Evolutionary conservation across 2,113 vertebrate species (phyloP), one percentile per base, ranked within the genome.

Genomic region (Vulpes ferrilata): DNA sequence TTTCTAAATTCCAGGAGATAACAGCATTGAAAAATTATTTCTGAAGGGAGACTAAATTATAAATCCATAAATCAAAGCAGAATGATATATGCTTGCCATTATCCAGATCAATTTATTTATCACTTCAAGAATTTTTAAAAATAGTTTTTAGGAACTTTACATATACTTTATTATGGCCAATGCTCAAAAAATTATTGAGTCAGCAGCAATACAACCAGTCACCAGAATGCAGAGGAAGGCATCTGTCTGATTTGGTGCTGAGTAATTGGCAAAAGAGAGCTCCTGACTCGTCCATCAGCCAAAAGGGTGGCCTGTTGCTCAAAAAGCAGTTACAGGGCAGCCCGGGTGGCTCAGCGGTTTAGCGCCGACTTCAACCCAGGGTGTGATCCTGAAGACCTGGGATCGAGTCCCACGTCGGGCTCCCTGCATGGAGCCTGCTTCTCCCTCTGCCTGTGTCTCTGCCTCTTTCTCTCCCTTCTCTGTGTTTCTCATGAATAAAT

Each of bases 31-130:
- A 88, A 96, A 90, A 73, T 88, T 88, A 93, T 81, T 95, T 97
- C 78, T 95, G 93, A 97, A 97, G 76, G 88, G 82, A 85, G 73
- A 81, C 71, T 92, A 96, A 95, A 97, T 94, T 84, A 95, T 93
- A 93, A 90, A 94, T 94, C 93, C 82, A 95, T 94, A 96, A 84
- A 30, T 76, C 78, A 93, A 86, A 96, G 88, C 48, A 96, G 71
- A 91, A 93, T 55, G 38, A 95, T 93, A 69, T 12, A 83, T 74
- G 38, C 7, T 85, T 95, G 93, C 76, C 51, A 73, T 79, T 92
- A 91, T 55, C 57, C 25, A 93, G 81, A 69, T 96, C 90, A 60
- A 95, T 94, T 80, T 79, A 95, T 80, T 65, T 96, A 91, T 93
- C 86, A 96, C 71, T 94, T 73, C 35, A 82, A 97, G 81, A 25